A percentile compares a stretch with the other conserved stretches of the same genome.
phyloP scores from a whole-genome alignment of 2,888 invertebrate species.

The Catocala nupta region DNA sequence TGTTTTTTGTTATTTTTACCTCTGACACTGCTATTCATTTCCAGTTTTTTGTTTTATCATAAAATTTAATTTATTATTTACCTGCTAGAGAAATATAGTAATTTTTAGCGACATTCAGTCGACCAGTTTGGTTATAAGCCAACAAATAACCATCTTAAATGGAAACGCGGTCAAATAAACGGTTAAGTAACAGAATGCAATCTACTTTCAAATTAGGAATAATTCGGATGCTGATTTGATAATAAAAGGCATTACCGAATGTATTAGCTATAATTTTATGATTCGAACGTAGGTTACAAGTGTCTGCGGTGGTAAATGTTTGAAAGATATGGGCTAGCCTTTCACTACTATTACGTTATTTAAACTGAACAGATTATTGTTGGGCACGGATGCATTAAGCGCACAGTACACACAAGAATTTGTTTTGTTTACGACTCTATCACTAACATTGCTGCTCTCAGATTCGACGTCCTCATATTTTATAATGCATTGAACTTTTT shows the following conservation, averaged over 20 bases:
- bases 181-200: slow-evolving; percentile 12
- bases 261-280: slow-evolving; percentile 37
- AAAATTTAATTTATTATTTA: background rate
- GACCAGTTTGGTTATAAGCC: background rate
- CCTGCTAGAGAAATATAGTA: background rate
- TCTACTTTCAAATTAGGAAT: slow-evolving; percentile 20
- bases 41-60: too few species aligned
- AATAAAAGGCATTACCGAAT: slow-evolving; percentile 32
- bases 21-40: slow-evolving; percentile 19
- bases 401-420: slow-evolving; percentile 9
- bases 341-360: slow-evolving; percentile 39
- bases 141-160: background rate
- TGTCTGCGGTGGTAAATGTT: slow-evolving; percentile 29
- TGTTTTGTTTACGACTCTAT: slow-evolving; percentile 15
- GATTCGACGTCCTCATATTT: background rate
- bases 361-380: slow-evolving; percentile 17
- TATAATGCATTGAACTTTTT: slow-evolving; percentile 21
- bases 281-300: slow-evolving; percentile 24
- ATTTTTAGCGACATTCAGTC: background rate
- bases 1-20: slow-evolving; percentile 20
- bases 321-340: slow-evolving; percentile 35
- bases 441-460: background rate
- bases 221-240: slow-evolving; percentile 21
- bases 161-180: background rate
- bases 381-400: slow-evolving; percentile 2